A percentile compares a stretch with the other conserved stretches of the same genome.
phyloP scores from a whole-genome alignment of 2,888 invertebrate genomes.

The Conus canariensis region DNA sequence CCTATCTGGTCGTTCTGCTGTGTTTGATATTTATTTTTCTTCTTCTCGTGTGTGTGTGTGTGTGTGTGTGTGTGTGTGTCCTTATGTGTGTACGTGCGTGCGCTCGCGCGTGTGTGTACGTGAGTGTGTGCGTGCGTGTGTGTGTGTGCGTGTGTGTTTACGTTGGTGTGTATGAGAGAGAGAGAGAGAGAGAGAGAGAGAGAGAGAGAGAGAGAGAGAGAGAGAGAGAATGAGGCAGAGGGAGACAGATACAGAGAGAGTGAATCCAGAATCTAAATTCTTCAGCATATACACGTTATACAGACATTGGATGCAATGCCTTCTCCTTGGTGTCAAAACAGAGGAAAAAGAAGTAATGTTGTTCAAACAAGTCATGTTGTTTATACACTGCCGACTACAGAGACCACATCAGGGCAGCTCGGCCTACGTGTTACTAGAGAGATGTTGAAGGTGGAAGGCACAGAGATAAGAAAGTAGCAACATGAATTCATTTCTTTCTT shows the following conservation, averaged over 20 bases:
- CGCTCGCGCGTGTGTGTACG: not conserved
- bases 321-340: too few species aligned
- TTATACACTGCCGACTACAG: too few species aligned
- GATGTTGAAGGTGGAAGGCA: too few species aligned
- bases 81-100: too few species aligned
- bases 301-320: too few species aligned
- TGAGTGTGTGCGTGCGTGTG: not conserved
- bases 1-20: not conserved
- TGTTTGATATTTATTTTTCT: not conserved
- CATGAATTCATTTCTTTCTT: too few species aligned
- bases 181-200: not conserved
- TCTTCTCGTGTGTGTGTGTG: not conserved
- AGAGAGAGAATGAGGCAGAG: not conserved
- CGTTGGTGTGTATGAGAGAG: not conserved
- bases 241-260: not conserved
- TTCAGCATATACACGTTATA: too few species aligned
- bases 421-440: too few species aligned
- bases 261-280: not conserved
- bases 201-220: constrained; percentile 9
- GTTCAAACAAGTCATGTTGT: too few species aligned
- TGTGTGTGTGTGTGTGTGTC: not conserved
- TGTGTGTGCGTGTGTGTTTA: not conserved
- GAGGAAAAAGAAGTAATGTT: too few species aligned
- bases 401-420: too few species aligned
- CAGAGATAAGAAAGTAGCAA: too few species aligned